A percentile compares a stretch with the other conserved stretches of the same genome.
Evolutionary conservation across 2,797 vertebrate species (phyloP).

Genomic region (Hypotaenidia okinawae): DNA sequence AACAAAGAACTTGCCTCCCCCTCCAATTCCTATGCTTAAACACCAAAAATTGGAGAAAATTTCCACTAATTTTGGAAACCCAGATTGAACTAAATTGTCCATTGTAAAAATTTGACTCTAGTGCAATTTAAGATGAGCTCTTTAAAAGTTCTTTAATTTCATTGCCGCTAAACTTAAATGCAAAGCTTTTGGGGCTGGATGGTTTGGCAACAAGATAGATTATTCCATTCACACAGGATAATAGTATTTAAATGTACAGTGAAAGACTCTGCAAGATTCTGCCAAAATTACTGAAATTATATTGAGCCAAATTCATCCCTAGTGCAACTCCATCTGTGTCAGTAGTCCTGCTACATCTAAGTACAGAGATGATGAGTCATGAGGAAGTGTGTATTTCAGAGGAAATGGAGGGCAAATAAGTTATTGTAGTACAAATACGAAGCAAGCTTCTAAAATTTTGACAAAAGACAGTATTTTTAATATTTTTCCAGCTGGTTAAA

Average conservation of each 20-base stretch:
- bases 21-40: background rate
- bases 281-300: constrained; percentile 20
- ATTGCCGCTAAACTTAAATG: background rate
- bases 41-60: background rate
- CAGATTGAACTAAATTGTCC: background rate
- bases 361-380: background rate
- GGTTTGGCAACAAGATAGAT: background rate
- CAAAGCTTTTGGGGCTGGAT: background rate
- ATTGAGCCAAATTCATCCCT: background rate
- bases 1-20: fast-evolving
- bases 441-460: constrained; percentile 30
- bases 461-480: constrained; percentile 31
- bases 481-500: constrained; percentile 74
- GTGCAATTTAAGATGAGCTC: background rate
- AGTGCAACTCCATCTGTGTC: constrained; percentile 27
- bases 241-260: constrained; percentile 31
- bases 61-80: background rate
- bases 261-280: constrained; percentile 19
- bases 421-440: background rate
- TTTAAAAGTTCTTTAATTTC: background rate
- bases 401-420: background rate
- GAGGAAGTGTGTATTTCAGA: background rate
- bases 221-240: background rate
- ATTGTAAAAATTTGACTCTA: background rate
- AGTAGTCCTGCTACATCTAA: background rate